Percentiles rank a stretch among this genome's conserved stretches.
These are phyloP conservation scores for Taphrorychus bicolor DNA, from an alignment of 2,888 invertebrate genomes.

Conservation along the genomic window DNA sequence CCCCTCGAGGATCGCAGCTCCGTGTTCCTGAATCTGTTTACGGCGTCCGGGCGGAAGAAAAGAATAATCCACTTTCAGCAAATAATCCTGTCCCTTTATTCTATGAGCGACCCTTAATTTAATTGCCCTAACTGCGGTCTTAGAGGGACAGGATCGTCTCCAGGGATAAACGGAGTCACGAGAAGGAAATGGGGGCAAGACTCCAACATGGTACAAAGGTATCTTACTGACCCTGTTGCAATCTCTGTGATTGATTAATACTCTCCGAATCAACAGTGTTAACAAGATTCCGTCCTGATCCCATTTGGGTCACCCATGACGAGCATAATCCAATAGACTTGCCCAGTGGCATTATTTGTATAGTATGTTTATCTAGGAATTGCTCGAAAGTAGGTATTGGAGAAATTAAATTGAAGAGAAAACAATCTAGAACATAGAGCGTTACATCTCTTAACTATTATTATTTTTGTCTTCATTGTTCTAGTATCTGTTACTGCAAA, in stretches of 20 bases:
- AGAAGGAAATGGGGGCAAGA: no score
- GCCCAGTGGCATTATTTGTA: background rate
- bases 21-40: conserved; percentile 32
- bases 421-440: no score
- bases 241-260: conserved; percentile 4
- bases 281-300: conserved; percentile 31
- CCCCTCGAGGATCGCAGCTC: conserved; percentile 12
- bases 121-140: conserved; percentile 22
- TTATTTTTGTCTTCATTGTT: no score
- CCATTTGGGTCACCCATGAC: conserved; percentile 19
- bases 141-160: background rate
- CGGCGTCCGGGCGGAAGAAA: conserved; percentile 29
- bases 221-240: background rate
- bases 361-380: background rate
- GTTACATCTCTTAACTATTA: no score
- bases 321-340: conserved; percentile 23
- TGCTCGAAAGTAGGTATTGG: no score
- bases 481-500: no score
- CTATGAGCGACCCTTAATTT: conserved; percentile 33
- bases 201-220: no score
- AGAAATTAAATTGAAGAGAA: no score
- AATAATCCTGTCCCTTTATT: conserved; percentile 32
- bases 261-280: conserved; percentile 14
- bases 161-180: background rate
- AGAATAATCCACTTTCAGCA: conserved; percentile 32